These are phyloP conservation scores for Coelogynopora nodosa DNA, from an alignment of 2,888 invertebrate genomes.

Conservation along the genomic window DNA sequence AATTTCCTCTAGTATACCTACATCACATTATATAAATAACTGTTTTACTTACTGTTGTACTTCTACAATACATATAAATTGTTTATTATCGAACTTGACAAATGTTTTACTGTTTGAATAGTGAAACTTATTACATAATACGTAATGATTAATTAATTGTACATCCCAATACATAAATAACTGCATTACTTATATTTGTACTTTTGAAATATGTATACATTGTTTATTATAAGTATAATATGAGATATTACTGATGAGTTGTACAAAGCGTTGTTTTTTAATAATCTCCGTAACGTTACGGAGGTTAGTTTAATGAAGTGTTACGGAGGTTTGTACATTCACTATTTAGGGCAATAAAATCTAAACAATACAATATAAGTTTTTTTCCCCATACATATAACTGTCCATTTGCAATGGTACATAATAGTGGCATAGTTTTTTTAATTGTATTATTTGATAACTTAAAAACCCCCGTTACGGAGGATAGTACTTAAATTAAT, in stretches of 20 bases:
- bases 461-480: background rate
- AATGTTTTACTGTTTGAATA: too few species aligned
- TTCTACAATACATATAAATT: background rate
- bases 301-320: background rate
- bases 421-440: background rate
- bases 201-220: too few species aligned
- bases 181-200: too few species aligned
- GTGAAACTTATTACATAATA: too few species aligned
- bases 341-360: background rate
- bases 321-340: background rate
- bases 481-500: background rate
- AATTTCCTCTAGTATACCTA: background rate
- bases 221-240: conserved; percentile 9
- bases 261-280: background rate
- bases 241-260: conserved; percentile 21
- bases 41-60: background rate
- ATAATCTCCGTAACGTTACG: background rate
- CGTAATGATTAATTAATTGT: too few species aligned
- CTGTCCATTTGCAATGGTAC: too few species aligned
- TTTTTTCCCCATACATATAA: too few species aligned
- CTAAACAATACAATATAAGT: background rate
- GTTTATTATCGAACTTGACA: too few species aligned
- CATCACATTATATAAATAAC: background rate
- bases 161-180: too few species aligned
- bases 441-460: background rate